Base-by-base conservation (phyloP, 2,888 invertebrate genomes). In the Eristalinus aeneus region DNA sequence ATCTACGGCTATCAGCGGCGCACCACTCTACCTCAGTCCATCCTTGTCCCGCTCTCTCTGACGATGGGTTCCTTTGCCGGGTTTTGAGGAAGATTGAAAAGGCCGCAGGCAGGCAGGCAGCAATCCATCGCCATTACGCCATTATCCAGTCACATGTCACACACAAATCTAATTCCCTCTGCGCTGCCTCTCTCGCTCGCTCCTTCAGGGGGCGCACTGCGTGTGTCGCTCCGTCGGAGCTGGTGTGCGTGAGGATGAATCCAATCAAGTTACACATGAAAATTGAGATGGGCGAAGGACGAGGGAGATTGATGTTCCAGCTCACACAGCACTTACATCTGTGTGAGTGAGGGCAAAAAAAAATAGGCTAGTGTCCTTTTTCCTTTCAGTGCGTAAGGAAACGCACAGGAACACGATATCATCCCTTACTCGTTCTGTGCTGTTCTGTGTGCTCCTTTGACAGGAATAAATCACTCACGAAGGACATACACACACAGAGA, bases 401-500 rank as follows among this genome's bases (percentile, higher is more conserved):
- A 68, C 39, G 34, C 27, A 39, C 34, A 67, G 67, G 58, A 81
- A 78, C 82, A 71, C 74, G 82, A 86, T 82, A 86, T 80, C 88
- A 86, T 87, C 88, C 88, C 88, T 80, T 87, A 82, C 77, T 84
- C 78, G 56, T 82, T n/a, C n/a, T n/a, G 69, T 32, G 34, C 64
- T 60, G 69, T 90, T 2, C 12, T 16, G 46, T 46, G 46, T 46
- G 46, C 46, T 90, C 90, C 89, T 91, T 89, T 91, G 91, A 91
- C 91, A 92, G 90, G 90, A 90, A 91, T 91, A 91, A 91, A 91
- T 91, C 91, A 91, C 92, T 91, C 92, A 92, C 89, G 90, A 89
- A 89, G 89, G 89, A 89, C 88, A 88, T 81, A 61, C 65, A 2
- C 46, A 16, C 64, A 56, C 53, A 27, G 65, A 67, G 61, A 76